These are phyloP conservation scores for Drosophila dives DNA, from an alignment of 2,888 invertebrate genomes.

Conservation along the genomic window DNA sequence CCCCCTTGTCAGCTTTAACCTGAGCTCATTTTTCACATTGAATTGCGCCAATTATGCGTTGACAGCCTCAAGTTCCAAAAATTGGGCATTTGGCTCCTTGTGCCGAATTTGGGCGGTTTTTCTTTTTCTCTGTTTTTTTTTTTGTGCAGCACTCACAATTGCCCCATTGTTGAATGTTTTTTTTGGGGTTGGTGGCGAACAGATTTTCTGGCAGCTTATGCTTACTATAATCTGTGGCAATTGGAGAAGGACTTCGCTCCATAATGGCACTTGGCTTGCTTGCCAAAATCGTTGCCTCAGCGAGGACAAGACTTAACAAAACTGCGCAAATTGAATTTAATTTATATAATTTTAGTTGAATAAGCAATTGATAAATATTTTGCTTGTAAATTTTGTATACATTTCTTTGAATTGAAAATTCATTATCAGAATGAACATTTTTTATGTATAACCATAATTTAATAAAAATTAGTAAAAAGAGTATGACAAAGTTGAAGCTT, in stretches of 20 bases:
- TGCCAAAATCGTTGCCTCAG: conserved; percentile 38
- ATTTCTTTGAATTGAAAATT: neutral
- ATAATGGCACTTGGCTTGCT: conserved; percentile 34
- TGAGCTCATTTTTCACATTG: conserved; percentile 67
- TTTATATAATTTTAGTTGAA: neutral
- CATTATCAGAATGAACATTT: neutral
- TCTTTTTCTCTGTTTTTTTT: neutral
- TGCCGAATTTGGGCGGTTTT: conserved; percentile 1
- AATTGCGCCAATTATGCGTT: conserved; percentile 75
- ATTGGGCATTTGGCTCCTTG: conserved; percentile 10
- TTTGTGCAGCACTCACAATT: conserved; percentile 43
- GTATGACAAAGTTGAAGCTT: neutral
- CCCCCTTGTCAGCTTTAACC: conserved; percentile 39
- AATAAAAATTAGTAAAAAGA: neutral
- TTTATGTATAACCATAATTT: neutral
- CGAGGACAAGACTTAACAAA: conserved; percentile 6
- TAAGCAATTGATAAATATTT: neutral
- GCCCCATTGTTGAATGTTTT: conserved; percentile 36
- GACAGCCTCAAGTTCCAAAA: conserved; percentile 64
- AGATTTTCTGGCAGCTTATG: conserved; percentile 48
- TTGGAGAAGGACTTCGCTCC: conserved; percentile 16
- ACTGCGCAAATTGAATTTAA: neutral
- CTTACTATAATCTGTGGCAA: conserved; percentile 44
- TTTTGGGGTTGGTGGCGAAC: conserved; percentile 20
- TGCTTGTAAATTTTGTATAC: neutral